phyloP scores from a whole-genome alignment of 2,113 vertebrate species.

The Sinosuthora webbiana region DNA sequence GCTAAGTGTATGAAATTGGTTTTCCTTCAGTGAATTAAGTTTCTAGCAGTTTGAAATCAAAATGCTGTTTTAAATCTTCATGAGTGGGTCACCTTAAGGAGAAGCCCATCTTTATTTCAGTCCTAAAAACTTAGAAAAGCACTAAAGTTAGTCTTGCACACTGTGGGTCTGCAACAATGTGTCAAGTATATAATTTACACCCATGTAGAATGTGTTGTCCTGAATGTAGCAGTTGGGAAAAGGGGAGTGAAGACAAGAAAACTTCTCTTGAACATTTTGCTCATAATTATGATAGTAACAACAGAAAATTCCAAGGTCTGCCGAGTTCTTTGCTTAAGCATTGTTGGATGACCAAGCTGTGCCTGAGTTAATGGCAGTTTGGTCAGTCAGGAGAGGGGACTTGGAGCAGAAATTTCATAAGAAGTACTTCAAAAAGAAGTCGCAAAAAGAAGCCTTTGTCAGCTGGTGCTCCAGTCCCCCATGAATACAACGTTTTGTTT shows the following conservation, averaged over 20 bases:
- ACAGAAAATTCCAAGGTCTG: not conserved
- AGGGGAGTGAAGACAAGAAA: not conserved
- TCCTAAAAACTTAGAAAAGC: not conserved
- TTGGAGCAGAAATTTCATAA: not conserved
- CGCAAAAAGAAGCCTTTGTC: conserved; percentile 24
- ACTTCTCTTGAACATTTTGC: not conserved
- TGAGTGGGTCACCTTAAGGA: not conserved
- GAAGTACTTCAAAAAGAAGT: not conserved
- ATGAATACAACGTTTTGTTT: conserved; percentile 13
- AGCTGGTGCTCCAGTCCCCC: not conserved
- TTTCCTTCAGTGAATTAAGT: not conserved
- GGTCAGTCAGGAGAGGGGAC: not conserved
- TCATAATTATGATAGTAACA: not conserved
- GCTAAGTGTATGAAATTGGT: not conserved
- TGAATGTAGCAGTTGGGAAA: not conserved
- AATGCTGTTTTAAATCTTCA: not conserved
- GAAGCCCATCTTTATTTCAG: not conserved
- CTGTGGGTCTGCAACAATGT: not conserved
- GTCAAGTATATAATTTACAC: not conserved
- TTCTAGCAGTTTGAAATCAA: not conserved
- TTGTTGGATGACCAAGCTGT: not conserved
- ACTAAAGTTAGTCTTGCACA: not conserved
- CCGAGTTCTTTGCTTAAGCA: not conserved
- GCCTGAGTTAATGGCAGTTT: not conserved
- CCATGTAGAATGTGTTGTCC: not conserved